Conservation (phyloP, 1,140 invertebrate species). For the Drosophila pseudoobscura region DNA sequence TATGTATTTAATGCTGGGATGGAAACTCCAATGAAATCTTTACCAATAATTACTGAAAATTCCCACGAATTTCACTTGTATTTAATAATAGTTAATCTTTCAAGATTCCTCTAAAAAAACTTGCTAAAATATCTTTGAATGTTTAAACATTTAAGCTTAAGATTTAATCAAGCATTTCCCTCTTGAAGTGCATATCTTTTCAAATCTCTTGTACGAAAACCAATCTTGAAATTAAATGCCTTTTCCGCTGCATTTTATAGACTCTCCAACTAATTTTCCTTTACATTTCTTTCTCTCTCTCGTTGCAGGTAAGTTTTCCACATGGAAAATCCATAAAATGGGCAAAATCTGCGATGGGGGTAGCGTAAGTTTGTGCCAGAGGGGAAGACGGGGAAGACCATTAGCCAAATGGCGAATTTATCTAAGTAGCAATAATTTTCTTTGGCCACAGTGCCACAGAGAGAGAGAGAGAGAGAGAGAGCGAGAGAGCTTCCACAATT, state of each 20-base stretch:
- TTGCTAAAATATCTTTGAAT: no score
- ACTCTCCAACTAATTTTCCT: constrained; percentile 36
- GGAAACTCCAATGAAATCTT: no score
- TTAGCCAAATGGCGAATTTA: constrained; percentile 60
- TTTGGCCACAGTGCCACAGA: not conserved
- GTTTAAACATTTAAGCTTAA: not conserved
- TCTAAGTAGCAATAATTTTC: constrained; percentile 37
- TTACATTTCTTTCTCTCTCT: constrained; percentile 33
- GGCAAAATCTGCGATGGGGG: constrained; percentile 25
- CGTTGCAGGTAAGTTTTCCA: constrained; percentile 65
- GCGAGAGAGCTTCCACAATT: constrained; percentile 32
- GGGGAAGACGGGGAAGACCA: constrained; percentile 2
- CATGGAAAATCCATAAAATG: constrained; percentile 2
- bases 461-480: constrained; percentile 10
- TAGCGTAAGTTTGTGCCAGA: constrained; percentile 43
- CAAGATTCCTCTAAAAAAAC: no score
- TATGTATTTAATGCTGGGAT: no score
- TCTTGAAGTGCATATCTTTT: constrained; percentile 9
- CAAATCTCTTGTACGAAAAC: constrained; percentile 19
- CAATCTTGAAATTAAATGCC: constrained; percentile 26
- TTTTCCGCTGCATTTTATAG: not conserved
- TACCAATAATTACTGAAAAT: no score
- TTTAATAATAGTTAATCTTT: no score
- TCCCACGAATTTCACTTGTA: no score
- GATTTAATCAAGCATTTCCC: constrained; percentile 13